phyloP scores from a whole-genome alignment of 2,797 vertebrate genomes.

The Chelmon rostratus region DNA sequence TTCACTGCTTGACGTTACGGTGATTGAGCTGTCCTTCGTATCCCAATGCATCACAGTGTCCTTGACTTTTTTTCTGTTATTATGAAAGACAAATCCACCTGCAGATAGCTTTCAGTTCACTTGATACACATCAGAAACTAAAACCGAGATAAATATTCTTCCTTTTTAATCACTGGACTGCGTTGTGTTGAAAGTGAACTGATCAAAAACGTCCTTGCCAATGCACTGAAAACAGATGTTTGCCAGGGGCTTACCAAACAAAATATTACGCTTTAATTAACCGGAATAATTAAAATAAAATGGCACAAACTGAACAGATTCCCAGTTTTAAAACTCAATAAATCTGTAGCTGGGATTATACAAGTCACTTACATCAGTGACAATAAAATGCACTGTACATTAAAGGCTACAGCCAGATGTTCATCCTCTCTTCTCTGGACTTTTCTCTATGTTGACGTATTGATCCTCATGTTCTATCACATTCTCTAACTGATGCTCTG shows the following conservation, averaged over 20 bases:
- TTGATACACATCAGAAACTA: slow-evolving; percentile 1
- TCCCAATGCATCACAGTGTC: slow-evolving; percentile 38
- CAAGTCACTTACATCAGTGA: not conserved
- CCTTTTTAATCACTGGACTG: not conserved
- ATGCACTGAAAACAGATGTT: slow-evolving; percentile 19
- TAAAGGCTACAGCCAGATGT: not conserved
- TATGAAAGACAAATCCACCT: slow-evolving; percentile 32
- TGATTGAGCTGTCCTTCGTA: slow-evolving; percentile 49
- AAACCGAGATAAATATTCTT: slow-evolving; percentile 21
- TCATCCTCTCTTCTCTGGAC: not conserved
- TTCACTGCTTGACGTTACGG: slow-evolving; percentile 20
- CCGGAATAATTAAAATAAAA: slow-evolving; percentile 8
- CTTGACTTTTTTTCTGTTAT: slow-evolving; percentile 39
- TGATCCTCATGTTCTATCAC: not conserved
- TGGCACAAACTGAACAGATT: not conserved
- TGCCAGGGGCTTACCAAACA: not conserved
- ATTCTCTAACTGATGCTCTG: not conserved
- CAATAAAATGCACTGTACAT: not conserved
- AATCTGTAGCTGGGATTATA: slow-evolving; percentile 9
- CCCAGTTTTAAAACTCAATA: not conserved
- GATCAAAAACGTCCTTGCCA: slow-evolving; percentile 2
- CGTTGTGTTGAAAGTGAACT: not conserved
- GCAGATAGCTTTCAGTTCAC: slow-evolving; percentile 26
- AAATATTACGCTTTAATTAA: slow-evolving; percentile 27
- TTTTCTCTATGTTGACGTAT: not conserved